A percentile compares a stretch with the other conserved stretches of the same genome.
These are phyloP conservation scores for Buathra laborator DNA, from an alignment of 2,888 invertebrate species.

Conservation along the genomic window DNA sequence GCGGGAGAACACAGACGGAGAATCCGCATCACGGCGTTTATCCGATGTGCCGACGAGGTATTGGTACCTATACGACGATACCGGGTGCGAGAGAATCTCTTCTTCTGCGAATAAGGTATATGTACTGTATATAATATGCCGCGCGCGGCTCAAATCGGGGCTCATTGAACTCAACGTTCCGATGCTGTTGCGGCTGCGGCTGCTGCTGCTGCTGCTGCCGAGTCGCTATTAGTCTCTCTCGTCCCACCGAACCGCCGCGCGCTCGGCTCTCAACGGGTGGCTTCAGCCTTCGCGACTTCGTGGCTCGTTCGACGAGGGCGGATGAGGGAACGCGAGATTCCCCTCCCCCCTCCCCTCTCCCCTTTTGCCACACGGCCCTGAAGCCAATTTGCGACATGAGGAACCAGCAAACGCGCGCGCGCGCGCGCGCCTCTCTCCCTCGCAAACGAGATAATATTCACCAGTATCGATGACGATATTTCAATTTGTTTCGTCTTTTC, in stretches of 20 bases:
- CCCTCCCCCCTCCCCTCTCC: too few relatives aligned
- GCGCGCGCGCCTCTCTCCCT: background rate
- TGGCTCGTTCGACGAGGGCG: conserved; percentile 45
- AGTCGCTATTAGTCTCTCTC: conserved; percentile 15
- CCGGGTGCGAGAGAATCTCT: conserved; percentile 61
- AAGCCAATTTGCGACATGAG: conserved; percentile 66
- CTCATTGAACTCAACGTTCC: conserved; percentile 66
- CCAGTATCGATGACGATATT: conserved; percentile 41
- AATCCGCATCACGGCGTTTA: background rate
- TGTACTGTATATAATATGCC: conserved; percentile 28
- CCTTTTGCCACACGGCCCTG: conserved; percentile 57
- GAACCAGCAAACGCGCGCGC: conserved; percentile 26
- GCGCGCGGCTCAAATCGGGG: conserved; percentile 47
- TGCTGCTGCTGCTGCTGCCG: background rate
- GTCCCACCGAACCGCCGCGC: conserved; percentile 56
- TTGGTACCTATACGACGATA: conserved; percentile 28
- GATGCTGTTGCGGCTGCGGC: conserved; percentile 47
- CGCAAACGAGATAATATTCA: conserved; percentile 36
- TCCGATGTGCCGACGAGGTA: background rate
- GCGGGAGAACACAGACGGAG: background rate
- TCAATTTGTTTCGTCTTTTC: conserved; percentile 20
- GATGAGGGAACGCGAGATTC: conserved; percentile 35
- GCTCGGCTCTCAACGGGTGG: conserved; percentile 62
- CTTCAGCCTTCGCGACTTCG: conserved; percentile 50
- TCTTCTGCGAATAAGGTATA: conserved; percentile 63